Evolutionary conservation across 1,140 invertebrate genomes (phyloP).

Genomic region (Stratiolaelaps scimitus): DNA sequence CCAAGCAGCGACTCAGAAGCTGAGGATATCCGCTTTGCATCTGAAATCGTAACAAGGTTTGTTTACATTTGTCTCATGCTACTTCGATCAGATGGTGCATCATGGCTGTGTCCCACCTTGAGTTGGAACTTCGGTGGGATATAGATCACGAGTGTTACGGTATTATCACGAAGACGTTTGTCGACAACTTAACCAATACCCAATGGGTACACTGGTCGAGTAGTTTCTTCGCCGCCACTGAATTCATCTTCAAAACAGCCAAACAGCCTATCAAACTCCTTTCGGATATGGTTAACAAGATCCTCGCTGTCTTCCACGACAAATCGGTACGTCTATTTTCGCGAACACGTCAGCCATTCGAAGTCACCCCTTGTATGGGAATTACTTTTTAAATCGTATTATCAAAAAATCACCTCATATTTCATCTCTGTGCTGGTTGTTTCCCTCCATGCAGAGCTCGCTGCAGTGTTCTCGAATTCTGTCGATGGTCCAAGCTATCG

Average conservation of each 20-base stretch:
- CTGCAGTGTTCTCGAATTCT: conserved; percentile 7
- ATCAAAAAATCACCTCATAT: too few species aligned
- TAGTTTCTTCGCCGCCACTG: neutral
- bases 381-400: too few species aligned
- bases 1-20: neutral
- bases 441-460: neutral
- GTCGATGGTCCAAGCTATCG: conserved; percentile 20
- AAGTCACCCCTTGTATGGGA: too few species aligned
- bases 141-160: conserved; percentile 16
- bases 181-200: neutral
- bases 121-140: conserved; percentile 9
- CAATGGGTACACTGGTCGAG: neutral
- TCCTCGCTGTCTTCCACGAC: neutral
- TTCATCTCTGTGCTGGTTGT: too few species aligned
- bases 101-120: conserved; percentile 20
- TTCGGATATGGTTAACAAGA: neutral
- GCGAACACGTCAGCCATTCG: too few species aligned
- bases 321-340: too few species aligned
- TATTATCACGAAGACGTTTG: neutral
- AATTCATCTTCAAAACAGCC: neutral
- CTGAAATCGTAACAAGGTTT: neutral
- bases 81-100: neutral
- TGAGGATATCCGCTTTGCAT: neutral
- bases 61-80: neutral
- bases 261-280: neutral